Base-by-base conservation (phyloP, 2,113 vertebrate genomes). In the Melospiza georgiana region DNA sequence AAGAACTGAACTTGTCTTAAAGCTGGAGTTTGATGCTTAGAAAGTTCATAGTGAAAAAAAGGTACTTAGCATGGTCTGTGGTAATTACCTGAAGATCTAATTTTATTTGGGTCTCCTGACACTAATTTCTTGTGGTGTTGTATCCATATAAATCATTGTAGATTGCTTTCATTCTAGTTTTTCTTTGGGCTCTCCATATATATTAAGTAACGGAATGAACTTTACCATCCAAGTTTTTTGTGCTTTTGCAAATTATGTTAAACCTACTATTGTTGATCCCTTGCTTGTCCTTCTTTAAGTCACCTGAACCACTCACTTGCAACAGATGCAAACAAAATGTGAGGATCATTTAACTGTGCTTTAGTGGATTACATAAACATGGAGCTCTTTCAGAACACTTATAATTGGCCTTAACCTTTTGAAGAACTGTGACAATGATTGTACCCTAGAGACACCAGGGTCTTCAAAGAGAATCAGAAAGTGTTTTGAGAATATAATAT, bases 401-500 rank as follows among this genome's bases (percentile, higher is more conserved):
- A 20, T 57, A 30, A 55, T 13, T 21, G 19, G 18, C 30, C 31
- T 55, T 33, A 55, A 31, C 5, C 21, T 85, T 78, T 51, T 37
- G 11, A 62, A 86, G 33, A 46, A 25, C 12, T 63, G 3, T 67
- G 33, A 41, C 46, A 66, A 31, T 92, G n/a, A 94, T 91, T 27
- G 46, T 89, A 48, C 14, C 49, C 93, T 44, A 90, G 68, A 94
- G 35, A 84, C 2, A 73, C 11, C 54, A 86, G 61, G 49, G 52
- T 63, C 39, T 96, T 84, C 75, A 79, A 94, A 91, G 86, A 91
- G 44, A 73, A 89, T 76, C 80, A 89, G 69, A 24, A 80, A 82
- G 30, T 92, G 24, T 91, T 95, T 97, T 85, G 96, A 95, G 71
- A 92, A 72, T 89, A n/a, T 89, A 71, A 91, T 91, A 66, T 61